Conservation (phyloP, 2,888 invertebrate species). For the Hartigia nigra region DNA sequence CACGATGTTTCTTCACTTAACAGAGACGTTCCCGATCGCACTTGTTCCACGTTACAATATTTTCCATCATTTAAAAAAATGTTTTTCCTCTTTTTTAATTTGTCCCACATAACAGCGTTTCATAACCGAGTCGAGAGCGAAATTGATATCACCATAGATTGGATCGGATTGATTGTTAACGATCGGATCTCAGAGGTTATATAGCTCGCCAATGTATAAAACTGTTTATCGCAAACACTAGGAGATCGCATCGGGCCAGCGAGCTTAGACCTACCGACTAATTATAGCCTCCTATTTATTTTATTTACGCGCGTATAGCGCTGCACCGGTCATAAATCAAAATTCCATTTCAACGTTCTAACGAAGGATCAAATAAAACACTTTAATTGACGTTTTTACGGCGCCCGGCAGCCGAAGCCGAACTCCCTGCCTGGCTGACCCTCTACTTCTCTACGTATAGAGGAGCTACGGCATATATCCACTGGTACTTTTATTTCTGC, state of each 20-base stretch:
- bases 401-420: conserved; percentile 64
- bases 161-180: neutral
- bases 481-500: neutral
- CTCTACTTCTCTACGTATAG: conserved; percentile 8
- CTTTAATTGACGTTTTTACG: conserved; percentile 67
- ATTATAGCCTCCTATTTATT: conserved; percentile 65
- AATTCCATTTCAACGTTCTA: conserved; percentile 67
- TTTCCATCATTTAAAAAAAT: neutral
- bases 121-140: neutral
- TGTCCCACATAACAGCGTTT: neutral
- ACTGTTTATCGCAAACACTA: neutral
- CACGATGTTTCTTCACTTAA: neutral
- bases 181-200: neutral
- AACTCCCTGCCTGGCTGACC: conserved; percentile 52
- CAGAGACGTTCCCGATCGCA: neutral
- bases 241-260: conserved; percentile 15
- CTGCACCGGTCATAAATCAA: conserved; percentile 61
- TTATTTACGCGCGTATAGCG: conserved; percentile 56
- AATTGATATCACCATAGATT: neutral
- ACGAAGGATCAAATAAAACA: conserved; percentile 68
- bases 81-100: neutral
- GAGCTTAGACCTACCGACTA: conserved; percentile 50
- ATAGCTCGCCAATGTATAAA: conserved; percentile 1
- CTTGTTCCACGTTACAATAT: neutral
- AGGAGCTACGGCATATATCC: neutral